A percentile compares a stretch with the other conserved stretches of the same genome.
phyloP scores from a whole-genome alignment of 2,113 vertebrate species.

The Henicopernis longicauda region DNA sequence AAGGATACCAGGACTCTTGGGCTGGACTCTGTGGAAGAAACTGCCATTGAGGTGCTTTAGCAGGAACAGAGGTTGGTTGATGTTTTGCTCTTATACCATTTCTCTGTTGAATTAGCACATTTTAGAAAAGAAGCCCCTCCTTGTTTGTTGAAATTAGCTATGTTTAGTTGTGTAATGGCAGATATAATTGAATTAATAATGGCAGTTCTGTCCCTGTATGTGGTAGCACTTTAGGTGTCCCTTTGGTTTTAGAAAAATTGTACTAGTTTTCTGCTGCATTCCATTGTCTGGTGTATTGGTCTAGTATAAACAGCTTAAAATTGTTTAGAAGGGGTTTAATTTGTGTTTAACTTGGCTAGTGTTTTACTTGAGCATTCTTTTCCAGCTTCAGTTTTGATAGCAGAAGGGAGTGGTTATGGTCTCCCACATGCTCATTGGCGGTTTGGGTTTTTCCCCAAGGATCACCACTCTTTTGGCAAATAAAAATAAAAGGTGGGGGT shows the following conservation, averaged over 20 bases:
- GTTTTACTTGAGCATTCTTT: background rate
- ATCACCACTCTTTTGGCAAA: background rate
- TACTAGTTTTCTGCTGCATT: background rate
- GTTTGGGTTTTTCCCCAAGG: background rate
- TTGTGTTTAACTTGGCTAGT: background rate
- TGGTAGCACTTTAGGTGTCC: background rate
- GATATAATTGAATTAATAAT: background rate
- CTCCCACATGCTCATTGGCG: rapidly evolving
- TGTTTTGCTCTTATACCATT: background rate
- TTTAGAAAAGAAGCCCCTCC: background rate
- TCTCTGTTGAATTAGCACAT: background rate
- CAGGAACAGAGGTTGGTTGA: background rate
- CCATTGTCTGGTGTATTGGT: background rate
- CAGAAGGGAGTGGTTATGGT: background rate
- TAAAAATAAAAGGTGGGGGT: background rate
- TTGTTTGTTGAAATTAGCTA: background rate
- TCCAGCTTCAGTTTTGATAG: background rate
- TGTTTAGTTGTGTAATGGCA: background rate
- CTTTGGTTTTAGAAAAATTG: background rate
- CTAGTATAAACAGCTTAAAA: background rate
- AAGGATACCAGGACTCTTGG: background rate
- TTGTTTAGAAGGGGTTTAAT: background rate
- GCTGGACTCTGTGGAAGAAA: background rate
- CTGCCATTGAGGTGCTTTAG: background rate
- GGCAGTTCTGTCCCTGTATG: background rate